Conservation (phyloP, 2,888 invertebrate genomes). For the Yponomeuta cagnagella region DNA sequence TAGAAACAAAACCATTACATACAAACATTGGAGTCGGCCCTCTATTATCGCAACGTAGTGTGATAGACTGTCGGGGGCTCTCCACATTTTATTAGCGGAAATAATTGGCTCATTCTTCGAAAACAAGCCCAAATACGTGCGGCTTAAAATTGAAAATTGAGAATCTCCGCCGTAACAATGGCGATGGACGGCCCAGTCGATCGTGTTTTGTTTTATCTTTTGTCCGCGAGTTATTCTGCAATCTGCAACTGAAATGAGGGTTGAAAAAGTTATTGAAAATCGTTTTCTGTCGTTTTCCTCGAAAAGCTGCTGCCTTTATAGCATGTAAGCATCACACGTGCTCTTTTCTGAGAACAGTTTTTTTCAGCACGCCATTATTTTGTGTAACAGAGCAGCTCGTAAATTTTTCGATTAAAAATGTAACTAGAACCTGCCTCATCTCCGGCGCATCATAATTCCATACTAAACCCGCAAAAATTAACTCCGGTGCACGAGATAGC, state of each 20-base stretch:
- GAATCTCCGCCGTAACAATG: background rate
- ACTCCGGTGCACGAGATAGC: slow-evolving; percentile 31
- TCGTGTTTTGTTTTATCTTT: slow-evolving; percentile 4
- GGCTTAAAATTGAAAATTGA: slow-evolving; percentile 8
- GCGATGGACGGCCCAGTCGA: background rate
- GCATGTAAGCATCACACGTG: too few species aligned
- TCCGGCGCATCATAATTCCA: slow-evolving; percentile 43
- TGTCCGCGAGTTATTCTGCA: background rate
- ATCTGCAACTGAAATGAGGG: background rate
- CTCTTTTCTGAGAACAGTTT: background rate
- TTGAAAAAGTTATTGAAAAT: background rate
- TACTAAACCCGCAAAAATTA: slow-evolving; percentile 61
- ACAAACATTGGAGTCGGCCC: background rate
- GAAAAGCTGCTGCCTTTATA: too few species aligned
- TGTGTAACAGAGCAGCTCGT: background rate
- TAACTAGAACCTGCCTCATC: slow-evolving; percentile 4
- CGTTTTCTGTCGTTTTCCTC: too few species aligned
- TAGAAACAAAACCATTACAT: too few species aligned
- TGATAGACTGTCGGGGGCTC: slow-evolving; percentile 17
- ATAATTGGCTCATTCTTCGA: slow-evolving; percentile 8
- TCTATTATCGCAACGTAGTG: slow-evolving; percentile 12
- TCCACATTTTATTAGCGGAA: slow-evolving; percentile 17
- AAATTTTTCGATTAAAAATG: slow-evolving; percentile 9
- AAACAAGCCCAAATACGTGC: slow-evolving; percentile 9
- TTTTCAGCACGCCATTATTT: background rate